Evolutionary conservation across 2,797 vertebrate genomes (phyloP).

Genomic region (Xiphorhynchus erythropygius): DNA sequence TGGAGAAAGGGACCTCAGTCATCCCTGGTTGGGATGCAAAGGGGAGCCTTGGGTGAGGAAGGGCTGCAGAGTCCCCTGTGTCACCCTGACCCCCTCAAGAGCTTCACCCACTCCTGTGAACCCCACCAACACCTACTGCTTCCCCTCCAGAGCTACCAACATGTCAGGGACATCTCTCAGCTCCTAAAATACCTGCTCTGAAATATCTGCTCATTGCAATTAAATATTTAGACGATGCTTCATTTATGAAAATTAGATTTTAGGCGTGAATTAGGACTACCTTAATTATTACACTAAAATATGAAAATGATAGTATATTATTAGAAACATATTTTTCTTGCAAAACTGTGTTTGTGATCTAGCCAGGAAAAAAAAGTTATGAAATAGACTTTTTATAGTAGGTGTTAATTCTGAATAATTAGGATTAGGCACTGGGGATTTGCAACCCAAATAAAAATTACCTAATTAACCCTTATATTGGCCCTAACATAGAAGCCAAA

Average conservation of each 20-base stretch:
- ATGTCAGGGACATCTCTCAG: not conserved
- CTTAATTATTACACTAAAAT: constrained; percentile 64
- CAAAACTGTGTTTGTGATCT: constrained; percentile 34
- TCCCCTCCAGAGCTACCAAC: not conserved
- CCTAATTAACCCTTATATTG: constrained; percentile 71
- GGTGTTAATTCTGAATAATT: constrained; percentile 71
- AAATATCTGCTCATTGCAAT: constrained; percentile 42
- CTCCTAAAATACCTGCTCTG: constrained; percentile 40
- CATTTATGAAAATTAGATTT: constrained; percentile 62
- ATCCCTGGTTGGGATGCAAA: accelerated
- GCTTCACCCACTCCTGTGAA: not conserved
- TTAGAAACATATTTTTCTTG: constrained; percentile 68
- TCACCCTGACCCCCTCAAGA: accelerated
- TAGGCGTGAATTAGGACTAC: constrained; percentile 49
- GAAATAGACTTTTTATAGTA: constrained; percentile 62
- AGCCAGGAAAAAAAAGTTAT: constrained; percentile 41
- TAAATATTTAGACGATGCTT: constrained; percentile 61
- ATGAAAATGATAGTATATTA: constrained; percentile 58
- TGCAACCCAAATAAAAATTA: constrained; percentile 73
- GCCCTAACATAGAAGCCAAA: constrained; percentile 58
- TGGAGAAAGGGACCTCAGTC: not conserved
- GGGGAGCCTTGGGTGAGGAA: not conserved
- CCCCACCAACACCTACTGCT: not conserved
- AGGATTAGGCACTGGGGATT: constrained; percentile 62
- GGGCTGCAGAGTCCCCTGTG: accelerated